These are phyloP conservation scores for Ellobius talpinus DNA, from an alignment of 2,113 vertebrate genomes.

Conservation along the genomic window DNA sequence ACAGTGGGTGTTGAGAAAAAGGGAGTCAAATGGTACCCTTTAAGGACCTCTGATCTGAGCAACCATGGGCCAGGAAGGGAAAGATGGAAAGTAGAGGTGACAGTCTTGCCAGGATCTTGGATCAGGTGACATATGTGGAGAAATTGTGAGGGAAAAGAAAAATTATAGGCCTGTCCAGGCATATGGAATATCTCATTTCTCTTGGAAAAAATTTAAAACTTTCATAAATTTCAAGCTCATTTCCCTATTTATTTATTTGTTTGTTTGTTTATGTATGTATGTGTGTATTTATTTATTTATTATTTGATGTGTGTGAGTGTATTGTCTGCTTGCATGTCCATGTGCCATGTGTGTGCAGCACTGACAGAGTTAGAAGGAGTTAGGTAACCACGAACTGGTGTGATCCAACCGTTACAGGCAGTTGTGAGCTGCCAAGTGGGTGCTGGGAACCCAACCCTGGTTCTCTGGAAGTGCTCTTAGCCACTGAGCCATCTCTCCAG, in stretches of 20 bases:
- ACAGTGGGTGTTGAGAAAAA: background rate
- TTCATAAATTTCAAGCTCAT: background rate
- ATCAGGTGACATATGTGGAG: background rate
- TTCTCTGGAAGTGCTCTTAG: background rate
- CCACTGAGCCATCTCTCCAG: background rate
- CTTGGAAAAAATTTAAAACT: background rate
- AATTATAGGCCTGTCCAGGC: too few species aligned
- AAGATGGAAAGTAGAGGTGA: too few species aligned
- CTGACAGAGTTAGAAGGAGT: background rate
- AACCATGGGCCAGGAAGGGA: rapidly evolving
- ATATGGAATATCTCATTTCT: background rate
- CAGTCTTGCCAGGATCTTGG: too few species aligned
- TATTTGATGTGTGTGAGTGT: background rate
- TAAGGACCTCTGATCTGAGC: background rate
- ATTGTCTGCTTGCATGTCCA: background rate
- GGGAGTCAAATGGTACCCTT: rapidly evolving
- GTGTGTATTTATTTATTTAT: background rate
- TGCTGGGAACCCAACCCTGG: background rate
- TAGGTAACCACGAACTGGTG: too few species aligned
- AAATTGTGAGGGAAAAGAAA: background rate
- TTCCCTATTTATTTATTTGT: background rate
- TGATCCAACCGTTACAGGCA: background rate
- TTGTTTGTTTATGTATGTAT: background rate
- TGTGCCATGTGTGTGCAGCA: background rate
- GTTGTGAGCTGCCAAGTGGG: background rate